A percentile compares a stretch with the other conserved stretches of the same genome.
Evolutionary conservation across 2,113 vertebrate genomes (phyloP).

Genomic region (Oplegnathus fasciatus): DNA sequence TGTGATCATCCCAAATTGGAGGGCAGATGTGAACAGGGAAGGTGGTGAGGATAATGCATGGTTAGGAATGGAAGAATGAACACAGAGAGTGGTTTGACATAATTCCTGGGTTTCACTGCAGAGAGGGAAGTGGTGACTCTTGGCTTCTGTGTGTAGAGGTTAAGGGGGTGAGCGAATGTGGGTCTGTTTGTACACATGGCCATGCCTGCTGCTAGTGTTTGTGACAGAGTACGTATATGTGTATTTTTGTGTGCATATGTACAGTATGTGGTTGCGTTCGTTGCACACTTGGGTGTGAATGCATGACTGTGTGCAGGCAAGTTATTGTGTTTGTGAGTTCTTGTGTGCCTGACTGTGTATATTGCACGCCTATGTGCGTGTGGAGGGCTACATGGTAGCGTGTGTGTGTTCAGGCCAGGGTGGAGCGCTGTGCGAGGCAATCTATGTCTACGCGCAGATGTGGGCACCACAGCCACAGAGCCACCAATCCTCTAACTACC

Average conservation of each 20-base stretch:
- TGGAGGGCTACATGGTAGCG: slow-evolving; percentile 9
- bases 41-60: slow-evolving; percentile 68
- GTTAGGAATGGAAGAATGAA: slow-evolving; percentile 65
- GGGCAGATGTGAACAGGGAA: slow-evolving; percentile 67
- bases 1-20: slow-evolving; percentile 70
- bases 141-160: slow-evolving; percentile 76
- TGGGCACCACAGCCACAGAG: slow-evolving; percentile 65
- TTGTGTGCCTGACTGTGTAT: neutral
- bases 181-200: slow-evolving; percentile 58
- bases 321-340: slow-evolving; percentile 3
- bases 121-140: slow-evolving; percentile 74
- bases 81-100: slow-evolving; percentile 67
- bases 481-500: slow-evolving; percentile 66
- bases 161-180: slow-evolving; percentile 48
- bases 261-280: neutral
- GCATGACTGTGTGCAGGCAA: slow-evolving; percentile 3
- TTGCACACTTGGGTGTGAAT: slow-evolving; percentile 11
- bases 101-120: slow-evolving; percentile 72
- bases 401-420: slow-evolving; percentile 46
- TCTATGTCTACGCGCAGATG: slow-evolving; percentile 56
- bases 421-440: slow-evolving; percentile 44
- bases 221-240: slow-evolving; percentile 14
- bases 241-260: slow-evolving; percentile 14
- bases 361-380: neutral
- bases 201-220: slow-evolving; percentile 41